Conservation (phyloP, 2,888 invertebrate genomes). For the Acleris emargana region DNA sequence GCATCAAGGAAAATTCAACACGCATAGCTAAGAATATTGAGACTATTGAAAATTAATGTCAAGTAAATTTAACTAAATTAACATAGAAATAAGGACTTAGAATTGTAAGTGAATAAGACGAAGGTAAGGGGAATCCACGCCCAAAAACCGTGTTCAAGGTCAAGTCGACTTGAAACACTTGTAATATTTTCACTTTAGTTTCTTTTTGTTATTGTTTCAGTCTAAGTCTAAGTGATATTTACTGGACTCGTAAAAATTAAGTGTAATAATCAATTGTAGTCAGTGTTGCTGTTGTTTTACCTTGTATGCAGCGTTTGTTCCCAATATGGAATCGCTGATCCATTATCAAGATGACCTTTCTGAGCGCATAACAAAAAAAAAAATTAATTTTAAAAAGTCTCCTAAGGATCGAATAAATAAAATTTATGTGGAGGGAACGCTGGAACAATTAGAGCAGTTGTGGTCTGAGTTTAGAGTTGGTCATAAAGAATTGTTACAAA, state of each 20-base stretch:
- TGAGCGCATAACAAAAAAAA: slow-evolving; percentile 4
- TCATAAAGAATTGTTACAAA: slow-evolving; percentile 23
- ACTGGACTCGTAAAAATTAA: background rate
- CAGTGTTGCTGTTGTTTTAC: background rate
- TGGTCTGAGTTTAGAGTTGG: slow-evolving; percentile 17
- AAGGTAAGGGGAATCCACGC: slow-evolving; percentile 26
- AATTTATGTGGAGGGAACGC: slow-evolving; percentile 9
- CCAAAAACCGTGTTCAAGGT: slow-evolving; percentile 2
- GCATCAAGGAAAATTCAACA: no score
- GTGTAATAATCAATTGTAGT: no score
- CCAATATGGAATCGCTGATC: background rate
- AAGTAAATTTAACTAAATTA: background rate
- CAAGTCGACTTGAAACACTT: slow-evolving; percentile 3
- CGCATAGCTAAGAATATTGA: background rate
- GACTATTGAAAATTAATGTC: background rate
- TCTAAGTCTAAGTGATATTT: background rate
- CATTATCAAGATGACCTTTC: background rate
- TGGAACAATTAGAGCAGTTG: slow-evolving; percentile 22
- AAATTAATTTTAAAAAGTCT: slow-evolving; percentile 21
- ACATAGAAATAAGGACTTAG: slow-evolving; percentile 8
- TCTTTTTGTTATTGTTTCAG: no score
- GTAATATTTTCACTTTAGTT: background rate
- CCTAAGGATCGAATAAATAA: slow-evolving; percentile 25
- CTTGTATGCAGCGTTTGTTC: background rate
- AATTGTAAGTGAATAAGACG: slow-evolving; percentile 23